A percentile compares a stretch with the other conserved stretches of the same genome.
Evolutionary conservation across 2,888 invertebrate species (phyloP).

Genomic region (Myopa tessellatipennis): DNA sequence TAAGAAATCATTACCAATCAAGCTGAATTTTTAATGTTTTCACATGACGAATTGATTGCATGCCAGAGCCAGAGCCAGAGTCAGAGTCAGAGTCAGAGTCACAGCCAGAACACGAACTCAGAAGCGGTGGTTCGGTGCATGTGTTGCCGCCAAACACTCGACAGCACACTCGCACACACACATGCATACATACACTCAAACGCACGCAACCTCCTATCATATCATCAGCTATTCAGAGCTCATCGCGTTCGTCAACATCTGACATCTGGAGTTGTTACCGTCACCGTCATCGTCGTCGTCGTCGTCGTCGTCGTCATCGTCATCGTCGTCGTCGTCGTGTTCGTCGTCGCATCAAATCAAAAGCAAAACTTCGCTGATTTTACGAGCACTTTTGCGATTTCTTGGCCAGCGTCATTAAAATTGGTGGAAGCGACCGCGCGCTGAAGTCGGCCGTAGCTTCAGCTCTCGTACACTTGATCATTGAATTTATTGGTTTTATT

Average conservation of each 20-base stretch:
- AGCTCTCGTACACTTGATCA: slow-evolving; percentile 40
- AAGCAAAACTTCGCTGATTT: slow-evolving; percentile 32
- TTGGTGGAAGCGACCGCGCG: slow-evolving; percentile 8
- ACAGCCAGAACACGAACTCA: background rate
- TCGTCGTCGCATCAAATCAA: slow-evolving; percentile 34
- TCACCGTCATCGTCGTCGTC: slow-evolving; percentile 13
- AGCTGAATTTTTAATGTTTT: slow-evolving; percentile 35
- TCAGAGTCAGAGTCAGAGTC: background rate
- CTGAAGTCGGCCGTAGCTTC: background rate
- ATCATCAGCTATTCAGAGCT: slow-evolving; percentile 36
- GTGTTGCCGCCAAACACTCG: background rate
- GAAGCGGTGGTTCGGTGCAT: background rate
- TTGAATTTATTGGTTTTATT: slow-evolving; percentile 53
- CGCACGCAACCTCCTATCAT: background rate
- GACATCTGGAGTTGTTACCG: slow-evolving; percentile 28
- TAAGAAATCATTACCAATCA: slow-evolving; percentile 40
- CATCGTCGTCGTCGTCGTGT: background rate
- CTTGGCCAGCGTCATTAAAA: slow-evolving; percentile 34
- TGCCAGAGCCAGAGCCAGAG: background rate
- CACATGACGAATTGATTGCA: slow-evolving; percentile 44
- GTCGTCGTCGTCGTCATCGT: background rate
- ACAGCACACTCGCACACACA: background rate
- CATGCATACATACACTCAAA: background rate
- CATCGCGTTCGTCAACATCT: slow-evolving; percentile 28
- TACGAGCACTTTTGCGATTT: slow-evolving; percentile 37